Evolutionary conservation across 2,888 invertebrate genomes (phyloP), one percentile per base, ranked within the genome.

Genomic region (Nysson spinosus): DNA sequence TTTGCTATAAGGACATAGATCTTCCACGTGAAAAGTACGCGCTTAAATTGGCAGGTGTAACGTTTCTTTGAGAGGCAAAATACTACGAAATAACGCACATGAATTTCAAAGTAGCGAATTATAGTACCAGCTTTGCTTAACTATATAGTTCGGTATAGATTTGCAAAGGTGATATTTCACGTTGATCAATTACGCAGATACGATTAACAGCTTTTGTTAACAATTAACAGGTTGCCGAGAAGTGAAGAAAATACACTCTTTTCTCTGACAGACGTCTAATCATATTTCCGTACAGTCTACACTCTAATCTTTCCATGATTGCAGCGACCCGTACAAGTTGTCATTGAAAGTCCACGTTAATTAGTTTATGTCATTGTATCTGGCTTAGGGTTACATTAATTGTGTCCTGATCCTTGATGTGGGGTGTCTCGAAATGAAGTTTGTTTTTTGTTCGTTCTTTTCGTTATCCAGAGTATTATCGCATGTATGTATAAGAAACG

Each of bases 121-220:
- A 9, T 44, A 55, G 26, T 52, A 55, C 7, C 56, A 61, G 67
- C 79, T 79, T 79, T 77, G 77, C 76, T 67, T 68, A 67, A 74
- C 77, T 79, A 79, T 79, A 79, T 71, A 67, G 20, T 14, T 32
- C 51, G 12, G 67, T 77, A 79, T 79, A 79, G 79, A 79, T 76
- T 50, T 28, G 79, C 76, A 76, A 79, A 79, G 74, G 46, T 61
- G 44, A 58, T 42, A 44, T 50, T 43, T 30, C 1, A 26, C 24
- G 37, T 30, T 40, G 16, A 47, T n/a, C 19, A 6, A 17, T 40
- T 14, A 26, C 42, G 47, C 32, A 43, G 28, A 51, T 37, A 47
- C 49, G 11, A 26, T 49, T 47, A 63, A 63, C 52, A 46, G 17
- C 46, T 22, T n/a, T 28, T 62, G 22, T 47, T 44, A 17, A 64